phyloP scores from a whole-genome alignment of 2,888 invertebrate genomes.

The Orthosia incerta region DNA sequence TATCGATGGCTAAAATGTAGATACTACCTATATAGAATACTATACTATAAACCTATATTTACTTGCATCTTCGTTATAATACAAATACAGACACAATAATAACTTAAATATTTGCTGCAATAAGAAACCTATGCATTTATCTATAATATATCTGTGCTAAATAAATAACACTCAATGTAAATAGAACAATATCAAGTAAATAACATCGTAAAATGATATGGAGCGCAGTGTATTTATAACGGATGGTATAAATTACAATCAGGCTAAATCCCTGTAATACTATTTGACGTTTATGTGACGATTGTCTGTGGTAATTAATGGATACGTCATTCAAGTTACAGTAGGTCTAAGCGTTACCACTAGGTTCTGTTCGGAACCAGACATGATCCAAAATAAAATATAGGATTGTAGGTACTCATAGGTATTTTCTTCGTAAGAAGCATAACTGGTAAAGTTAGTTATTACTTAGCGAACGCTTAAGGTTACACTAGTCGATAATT shows the following conservation, averaged over 20 bases:
- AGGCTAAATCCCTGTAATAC: slow-evolving; percentile 32
- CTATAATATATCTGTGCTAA: slow-evolving; percentile 30
- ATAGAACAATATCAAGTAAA: slow-evolving; percentile 39
- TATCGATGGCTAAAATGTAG: no score
- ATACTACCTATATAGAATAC: no score
- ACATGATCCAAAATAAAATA: no score
- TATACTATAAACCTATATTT: background rate
- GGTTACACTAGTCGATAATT: no score
- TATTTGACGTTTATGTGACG: slow-evolving; percentile 28
- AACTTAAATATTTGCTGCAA: slow-evolving; percentile 44
- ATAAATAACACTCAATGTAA: slow-evolving; percentile 33
- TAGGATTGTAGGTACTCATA: no score
- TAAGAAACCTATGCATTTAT: slow-evolving; percentile 30
- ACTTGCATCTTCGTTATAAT: slow-evolving; percentile 1
- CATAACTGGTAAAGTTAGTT: no score
- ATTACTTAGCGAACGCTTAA: no score
- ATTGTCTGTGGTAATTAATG: background rate
- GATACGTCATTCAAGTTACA: background rate
- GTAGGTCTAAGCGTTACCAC: background rate
- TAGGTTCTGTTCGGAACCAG: background rate
- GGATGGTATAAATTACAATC: slow-evolving; percentile 31
- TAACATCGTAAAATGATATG: slow-evolving; percentile 51
- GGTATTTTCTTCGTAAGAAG: background rate
- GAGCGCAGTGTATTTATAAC: slow-evolving; percentile 13
- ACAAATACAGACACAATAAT: slow-evolving; percentile 35